phyloP scores from a whole-genome alignment of 2,113 vertebrate genomes.

The Pomatorhinus ruficollis region DNA sequence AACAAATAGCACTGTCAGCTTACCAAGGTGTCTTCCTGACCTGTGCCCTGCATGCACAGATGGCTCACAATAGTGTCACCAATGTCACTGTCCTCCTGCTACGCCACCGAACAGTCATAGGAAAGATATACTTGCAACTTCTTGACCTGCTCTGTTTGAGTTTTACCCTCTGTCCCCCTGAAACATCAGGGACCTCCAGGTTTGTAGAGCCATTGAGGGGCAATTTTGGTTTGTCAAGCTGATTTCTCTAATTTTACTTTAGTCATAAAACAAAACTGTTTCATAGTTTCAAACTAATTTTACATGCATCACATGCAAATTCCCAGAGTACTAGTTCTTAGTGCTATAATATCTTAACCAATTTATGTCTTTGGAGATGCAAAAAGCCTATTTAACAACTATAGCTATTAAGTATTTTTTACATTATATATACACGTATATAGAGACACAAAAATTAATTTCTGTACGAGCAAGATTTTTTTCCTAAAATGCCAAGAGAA shows the following conservation, averaged over 20 bases:
- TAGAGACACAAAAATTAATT: neutral
- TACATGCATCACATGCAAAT: neutral
- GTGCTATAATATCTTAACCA: neutral
- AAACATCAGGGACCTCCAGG: neutral
- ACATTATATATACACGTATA: neutral
- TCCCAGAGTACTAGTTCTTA: neutral
- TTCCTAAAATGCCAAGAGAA: neutral
- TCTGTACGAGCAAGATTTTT: neutral
- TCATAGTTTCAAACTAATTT: neutral
- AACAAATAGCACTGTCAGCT: neutral
- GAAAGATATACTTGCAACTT: neutral
- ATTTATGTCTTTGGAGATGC: neutral
- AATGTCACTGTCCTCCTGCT: neutral
- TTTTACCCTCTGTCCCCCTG: neutral
- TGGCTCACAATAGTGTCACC: neutral
- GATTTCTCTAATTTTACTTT: neutral
- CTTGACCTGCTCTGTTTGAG: neutral
- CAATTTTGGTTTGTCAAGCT: neutral
- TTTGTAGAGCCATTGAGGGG: neutral
- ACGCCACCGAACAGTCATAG: neutral
- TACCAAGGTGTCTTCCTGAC: neutral
- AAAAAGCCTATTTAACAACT: neutral
- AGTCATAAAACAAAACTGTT: neutral
- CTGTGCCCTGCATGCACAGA: neutral
- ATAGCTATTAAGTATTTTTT: rapidly evolving